Percentiles rank a stretch among this genome's conserved stretches.
Evolutionary conservation across 2,797 vertebrate species (phyloP).

Genomic region (Tenualosa ilisha): DNA sequence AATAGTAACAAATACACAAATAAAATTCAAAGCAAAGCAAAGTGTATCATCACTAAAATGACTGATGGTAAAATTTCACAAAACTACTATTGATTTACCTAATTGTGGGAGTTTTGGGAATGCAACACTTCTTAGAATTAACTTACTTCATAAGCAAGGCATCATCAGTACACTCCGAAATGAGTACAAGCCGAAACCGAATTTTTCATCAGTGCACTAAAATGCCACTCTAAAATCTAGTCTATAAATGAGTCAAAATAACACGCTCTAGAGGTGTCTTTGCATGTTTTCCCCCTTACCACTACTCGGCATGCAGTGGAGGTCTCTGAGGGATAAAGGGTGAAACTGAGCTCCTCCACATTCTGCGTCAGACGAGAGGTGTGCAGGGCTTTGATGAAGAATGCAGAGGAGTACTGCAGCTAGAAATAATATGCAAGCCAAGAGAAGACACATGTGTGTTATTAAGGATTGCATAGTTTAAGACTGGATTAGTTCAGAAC

Average conservation of each 20-base stretch:
- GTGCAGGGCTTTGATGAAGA: slow-evolving; percentile 46
- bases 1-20: neutral
- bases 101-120: too few relatives aligned
- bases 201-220: too few relatives aligned
- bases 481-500: too few relatives aligned
- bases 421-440: neutral
- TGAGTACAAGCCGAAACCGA: too few relatives aligned
- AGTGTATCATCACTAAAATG: neutral
- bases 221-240: too few relatives aligned
- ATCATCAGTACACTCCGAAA: too few relatives aligned
- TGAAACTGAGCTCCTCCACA: slow-evolving; percentile 25
- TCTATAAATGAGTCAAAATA: too few relatives aligned
- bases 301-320: neutral
- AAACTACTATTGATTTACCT: neutral
- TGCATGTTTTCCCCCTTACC: neutral
- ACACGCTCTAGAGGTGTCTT: neutral
- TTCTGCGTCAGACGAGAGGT: slow-evolving; percentile 29
- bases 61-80: neutral
- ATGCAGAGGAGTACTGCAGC: slow-evolving; percentile 43
- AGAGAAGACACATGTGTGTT: neutral
- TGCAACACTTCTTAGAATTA: too few relatives aligned
- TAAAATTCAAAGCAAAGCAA: neutral
- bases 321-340: neutral
- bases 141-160: too few relatives aligned
- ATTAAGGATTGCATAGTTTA: too few relatives aligned